These are phyloP conservation scores for Eledona agricola DNA, from an alignment of 2,888 invertebrate genomes.

Conservation along the genomic window DNA sequence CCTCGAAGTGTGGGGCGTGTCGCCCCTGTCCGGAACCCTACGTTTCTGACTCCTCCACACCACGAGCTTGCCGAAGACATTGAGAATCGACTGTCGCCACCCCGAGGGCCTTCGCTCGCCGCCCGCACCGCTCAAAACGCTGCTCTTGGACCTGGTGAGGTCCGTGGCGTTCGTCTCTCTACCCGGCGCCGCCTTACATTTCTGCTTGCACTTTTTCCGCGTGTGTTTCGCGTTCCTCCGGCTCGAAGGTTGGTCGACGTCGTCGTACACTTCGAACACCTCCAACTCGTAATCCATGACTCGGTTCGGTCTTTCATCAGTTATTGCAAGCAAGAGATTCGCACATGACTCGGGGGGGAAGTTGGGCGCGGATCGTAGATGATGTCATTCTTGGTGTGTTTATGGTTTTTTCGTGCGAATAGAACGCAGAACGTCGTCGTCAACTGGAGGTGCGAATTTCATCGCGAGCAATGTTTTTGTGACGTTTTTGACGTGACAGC, in stretches of 20 bases:
- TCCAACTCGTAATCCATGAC: conserved; percentile 65
- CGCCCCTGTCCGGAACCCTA: conserved; percentile 57
- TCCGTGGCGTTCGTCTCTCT: conserved; percentile 54
- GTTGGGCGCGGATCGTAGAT: conserved; percentile 1
- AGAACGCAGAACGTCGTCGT: too few species aligned
- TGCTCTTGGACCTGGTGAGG: conserved; percentile 55
- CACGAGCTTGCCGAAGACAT: conserved; percentile 59
- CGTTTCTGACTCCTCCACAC: conserved; percentile 64
- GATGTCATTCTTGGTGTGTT: conserved; percentile 6
- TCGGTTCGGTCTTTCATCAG: conserved; percentile 9
- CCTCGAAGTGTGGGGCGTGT: conserved; percentile 59
- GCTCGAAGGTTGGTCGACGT: conserved; percentile 54
- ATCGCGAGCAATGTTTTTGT: too few species aligned
- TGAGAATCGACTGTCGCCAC: conserved; percentile 72
- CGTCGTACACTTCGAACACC: conserved; percentile 63
- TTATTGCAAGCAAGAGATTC: not conserved
- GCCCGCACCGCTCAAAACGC: conserved; percentile 55
- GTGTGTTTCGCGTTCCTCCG: conserved; percentile 58
- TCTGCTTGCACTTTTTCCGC: conserved; percentile 62
- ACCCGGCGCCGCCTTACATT: conserved; percentile 49
- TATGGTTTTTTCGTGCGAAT: conserved; percentile 1
- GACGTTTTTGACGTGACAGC: too few species aligned
- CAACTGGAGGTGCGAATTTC: too few species aligned
- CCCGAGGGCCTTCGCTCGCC: conserved; percentile 61
- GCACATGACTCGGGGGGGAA: conserved; percentile 13